Evolutionary conservation across 2,888 invertebrate species (phyloP), one percentile per base, ranked within the genome.

Genomic region (Cryptocephalus moraei): DNA sequence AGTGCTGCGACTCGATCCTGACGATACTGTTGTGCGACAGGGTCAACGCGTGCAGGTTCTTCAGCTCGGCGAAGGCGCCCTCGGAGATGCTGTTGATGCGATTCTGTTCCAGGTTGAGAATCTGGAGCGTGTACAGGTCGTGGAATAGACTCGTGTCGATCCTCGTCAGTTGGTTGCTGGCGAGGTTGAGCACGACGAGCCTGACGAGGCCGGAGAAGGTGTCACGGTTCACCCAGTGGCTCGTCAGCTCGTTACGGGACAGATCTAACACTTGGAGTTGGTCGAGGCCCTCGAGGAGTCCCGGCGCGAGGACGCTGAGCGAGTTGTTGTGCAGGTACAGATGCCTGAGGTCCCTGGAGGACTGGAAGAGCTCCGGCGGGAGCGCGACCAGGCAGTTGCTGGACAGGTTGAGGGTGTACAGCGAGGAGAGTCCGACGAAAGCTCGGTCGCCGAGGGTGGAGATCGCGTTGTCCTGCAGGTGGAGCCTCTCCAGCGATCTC

Each of bases 321-420:
- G 86, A 82, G 66, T 90, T 90, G 64, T 88, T 88, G 61, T 84
- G 81, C 45, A 88, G 73, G 61, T 86, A 80, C 56, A 89, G 75
- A 66, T 86, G 82, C 50, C 80, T 77, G 40, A 89, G 73, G 56
- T 84, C 81, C 53, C 79, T 75, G n/a, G 82, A 82, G 38, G 81
- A 80, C 61, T 82, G 78, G 64, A 91, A 86, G 64, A 89, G 72
- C 64, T 86, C 85, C 33, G 86, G 83, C 8, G 90, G 89, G 56
- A 91, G 72, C 8, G 84, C 82, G 34, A 81, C 81, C 57, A 91
- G 71, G 53, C 80, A 79, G 68, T 91, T 91, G 59, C 84, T 84
- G 32, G 88, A 86, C 61, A 91, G 70, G 71, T 91, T 89, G 34
- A 91, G 73, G 44, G 81, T 75, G 64, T 80, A 79, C 54, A 91